phyloP scores from a whole-genome alignment of 2,113 vertebrate genomes.

The Nestor notabilis region DNA sequence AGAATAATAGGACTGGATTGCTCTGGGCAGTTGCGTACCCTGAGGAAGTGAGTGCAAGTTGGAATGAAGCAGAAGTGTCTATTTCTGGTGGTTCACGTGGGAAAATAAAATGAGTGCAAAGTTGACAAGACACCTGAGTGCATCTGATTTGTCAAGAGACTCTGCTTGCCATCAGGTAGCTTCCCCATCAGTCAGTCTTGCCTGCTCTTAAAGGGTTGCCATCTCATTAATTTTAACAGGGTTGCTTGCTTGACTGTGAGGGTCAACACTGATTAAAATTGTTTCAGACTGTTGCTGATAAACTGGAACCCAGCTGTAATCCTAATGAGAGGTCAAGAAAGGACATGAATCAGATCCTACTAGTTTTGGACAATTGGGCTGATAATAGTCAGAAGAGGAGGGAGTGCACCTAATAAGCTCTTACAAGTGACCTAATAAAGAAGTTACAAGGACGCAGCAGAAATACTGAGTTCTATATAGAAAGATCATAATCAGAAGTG shows the following conservation, averaged over 20 bases:
- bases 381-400: not conserved
- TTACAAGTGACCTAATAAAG: not conserved
- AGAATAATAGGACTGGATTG: not conserved
- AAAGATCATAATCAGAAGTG: not conserved
- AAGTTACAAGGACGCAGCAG: not conserved
- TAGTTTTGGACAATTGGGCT: not conserved
- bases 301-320: constrained; percentile 13
- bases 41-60: constrained; percentile 48
- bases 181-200: constrained; percentile 19
- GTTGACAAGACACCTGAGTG: constrained; percentile 33
- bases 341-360: not conserved
- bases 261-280: constrained; percentile 41
- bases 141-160: constrained; percentile 20
- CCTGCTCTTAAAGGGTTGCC: not conserved
- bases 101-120: constrained; percentile 52
- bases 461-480: not conserved
- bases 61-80: constrained; percentile 42
- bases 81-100: not conserved
- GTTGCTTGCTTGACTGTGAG: not conserved
- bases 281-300: constrained; percentile 27
- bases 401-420: not conserved
- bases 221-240: constrained; percentile 55
- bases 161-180: constrained; percentile 20
- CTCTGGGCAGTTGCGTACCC: not conserved
- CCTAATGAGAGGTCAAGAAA: constrained; percentile 39